Base-by-base conservation (phyloP, 1,140 invertebrate genomes). In the Lethocerus indicus region DNA sequence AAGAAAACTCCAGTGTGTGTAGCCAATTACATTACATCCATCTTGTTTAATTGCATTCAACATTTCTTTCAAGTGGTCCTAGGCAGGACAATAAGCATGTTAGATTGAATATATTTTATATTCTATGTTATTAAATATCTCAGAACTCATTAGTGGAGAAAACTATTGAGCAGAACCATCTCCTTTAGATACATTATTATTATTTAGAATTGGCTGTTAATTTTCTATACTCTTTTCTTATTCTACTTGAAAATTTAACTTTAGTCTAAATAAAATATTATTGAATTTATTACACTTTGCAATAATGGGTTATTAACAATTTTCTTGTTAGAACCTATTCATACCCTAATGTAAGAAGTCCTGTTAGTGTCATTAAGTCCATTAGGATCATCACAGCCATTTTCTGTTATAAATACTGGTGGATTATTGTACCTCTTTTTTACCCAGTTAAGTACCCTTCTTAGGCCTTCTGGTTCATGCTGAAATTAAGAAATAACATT, bases 1-100 rank as follows among this genome's bases (percentile, higher is more conserved):
- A 62, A 76, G 62, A 5, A 76, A 58, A 14, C 68, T 69, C 73
- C 73, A 78, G 9, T 64, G 64, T 7, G 67, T 67, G 54, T 76
- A 77, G 0, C 68, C 71, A 4, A 55, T 59, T 2, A 78, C 67
- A 54, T 73, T 67, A 35, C 64, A 63, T 18, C 60, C 61, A 56
- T 74, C 71, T 21, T 63, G 56, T 29, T 64, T 54, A 14, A 74
- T 66, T 3, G 72, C 68, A 58, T 76, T 71, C 39, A 78, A 58
- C 13, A 79, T 64, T 58, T 71, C 70, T 44, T 71, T 69, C 13
- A 79, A 66, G 59, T 81, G 76, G 20, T 66, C 62, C 71, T 73
- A 29, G 13, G 26, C 3, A n/a, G n/a, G n/a, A 39, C 7, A 39
- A 32, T 9, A 32, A 32, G n/a, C 29, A 32, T 9, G 29, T 32